These are phyloP conservation scores for Podabrus alpinus DNA, from an alignment of 2,888 invertebrate genomes.

Conservation along the genomic window DNA sequence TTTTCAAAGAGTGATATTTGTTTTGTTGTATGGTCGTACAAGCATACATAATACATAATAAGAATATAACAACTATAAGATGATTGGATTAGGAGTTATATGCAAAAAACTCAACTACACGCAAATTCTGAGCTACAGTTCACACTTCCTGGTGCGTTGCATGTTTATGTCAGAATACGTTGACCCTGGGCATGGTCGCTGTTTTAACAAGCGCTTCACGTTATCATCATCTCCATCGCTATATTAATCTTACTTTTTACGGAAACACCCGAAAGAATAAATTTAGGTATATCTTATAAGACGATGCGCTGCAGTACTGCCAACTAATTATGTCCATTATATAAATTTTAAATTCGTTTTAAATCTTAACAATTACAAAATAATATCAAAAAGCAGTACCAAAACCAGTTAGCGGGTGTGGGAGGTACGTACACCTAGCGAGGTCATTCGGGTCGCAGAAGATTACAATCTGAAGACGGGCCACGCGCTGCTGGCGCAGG, in stretches of 20 bases:
- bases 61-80: conserved; percentile 26
- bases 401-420: conserved; percentile 49
- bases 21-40: conserved; percentile 17
- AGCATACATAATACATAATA: conserved; percentile 30
- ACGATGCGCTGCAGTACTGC: background rate
- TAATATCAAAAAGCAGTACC: conserved; percentile 34
- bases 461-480: conserved; percentile 52
- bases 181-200: conserved; percentile 42
- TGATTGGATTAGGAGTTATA: conserved; percentile 33
- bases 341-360: conserved; percentile 8
- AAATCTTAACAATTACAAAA: conserved; percentile 20
- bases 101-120: conserved; percentile 35
- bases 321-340: background rate
- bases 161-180: conserved; percentile 41
- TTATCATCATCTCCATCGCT: background rate
- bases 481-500: conserved; percentile 53
- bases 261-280: conserved; percentile 1
- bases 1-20: conserved; percentile 28
- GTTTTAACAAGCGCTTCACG: conserved; percentile 15
- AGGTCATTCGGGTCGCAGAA: conserved; percentile 49
- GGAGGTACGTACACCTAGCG: conserved; percentile 46
- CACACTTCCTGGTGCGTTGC: conserved; percentile 40
- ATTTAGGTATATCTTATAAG: background rate
- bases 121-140: conserved; percentile 35
- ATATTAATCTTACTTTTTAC: conserved; percentile 1